Evolutionary conservation across 1,140 invertebrate genomes (phyloP), one percentile per base, ranked within the genome.

Genomic region (Aleiodes sp.): DNA sequence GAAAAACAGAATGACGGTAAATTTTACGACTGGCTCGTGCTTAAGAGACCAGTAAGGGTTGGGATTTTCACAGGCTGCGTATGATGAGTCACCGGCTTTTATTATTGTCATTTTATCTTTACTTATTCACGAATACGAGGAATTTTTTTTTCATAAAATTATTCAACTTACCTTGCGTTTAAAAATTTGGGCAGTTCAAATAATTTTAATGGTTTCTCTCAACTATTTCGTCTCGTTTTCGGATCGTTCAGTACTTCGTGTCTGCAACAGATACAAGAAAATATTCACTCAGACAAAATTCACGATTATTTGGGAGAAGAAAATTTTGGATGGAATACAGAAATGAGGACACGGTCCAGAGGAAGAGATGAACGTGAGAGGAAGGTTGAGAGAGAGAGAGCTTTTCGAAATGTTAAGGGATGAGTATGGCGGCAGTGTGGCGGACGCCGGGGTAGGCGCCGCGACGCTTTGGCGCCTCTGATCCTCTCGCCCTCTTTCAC

Each of bases 381-480:
- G 41, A 16, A 37, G 21, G 66, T 33, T 57, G 26, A 33, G 14
- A 21, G 28, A 14, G 56, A 10, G 8, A 31, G 9, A 62, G 12
- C 1, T 16, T 52, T 41, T 28, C 16, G 37, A 16, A 24, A 70
- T 60, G 35, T 31, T 24, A 56, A 70, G 73, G 76, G 73, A 66
- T 80, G 77, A 68, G 75, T 68, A 75, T 78, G 80, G 79, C 83
- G 83, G 76, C 84, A 71, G 75, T 75, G 78, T 81, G 84, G 68
- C 84, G 82, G 82, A 81, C 83, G 83, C 83, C 83, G 75, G 77
- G 80, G 80, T 79, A 83, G 79, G 82, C 82, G 84, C 81, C 83
- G 81, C 82, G 83, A 85, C 82, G 79, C 82, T 83, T 78, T 78
- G 83, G 82, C 82, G 82, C 82, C 83, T 79, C 74, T 74, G 68